These are phyloP conservation scores for Cataglyphis hispanica DNA, from an alignment of 1,140 invertebrate genomes.

Conservation along the genomic window DNA sequence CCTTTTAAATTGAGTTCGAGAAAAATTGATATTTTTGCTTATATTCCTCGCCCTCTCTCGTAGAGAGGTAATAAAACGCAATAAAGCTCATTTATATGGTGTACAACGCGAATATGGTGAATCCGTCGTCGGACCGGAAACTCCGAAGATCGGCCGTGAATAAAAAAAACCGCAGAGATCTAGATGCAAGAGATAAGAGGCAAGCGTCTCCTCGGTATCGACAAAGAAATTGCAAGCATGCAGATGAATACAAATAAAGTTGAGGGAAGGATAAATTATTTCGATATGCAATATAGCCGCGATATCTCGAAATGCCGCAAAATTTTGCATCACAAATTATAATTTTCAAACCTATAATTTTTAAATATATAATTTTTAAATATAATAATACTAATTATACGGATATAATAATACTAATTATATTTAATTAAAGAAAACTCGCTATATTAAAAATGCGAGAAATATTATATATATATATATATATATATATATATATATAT, in stretches of 20 bases:
- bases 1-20: conserved; percentile 61
- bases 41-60: conserved; percentile 23
- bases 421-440: conserved; percentile 17
- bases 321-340: not conserved
- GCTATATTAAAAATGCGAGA: conserved; percentile 4
- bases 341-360: conserved; percentile 13
- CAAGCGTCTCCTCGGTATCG: conserved; percentile 22
- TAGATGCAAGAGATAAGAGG: conserved; percentile 15
- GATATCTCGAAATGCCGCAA: not conserved
- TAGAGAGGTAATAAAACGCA: conserved; percentile 63
- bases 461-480: not conserved
- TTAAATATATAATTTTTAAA: too few species aligned
- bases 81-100: conserved; percentile 63
- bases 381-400: not conserved
- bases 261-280: conserved; percentile 25
- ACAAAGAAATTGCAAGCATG: conserved; percentile 30
- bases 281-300: not conserved
- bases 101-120: conserved; percentile 9
- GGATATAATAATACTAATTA: not conserved
- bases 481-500: not conserved
- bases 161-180: conserved; percentile 32
- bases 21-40: conserved; percentile 73
- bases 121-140: conserved; percentile 53
- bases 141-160: conserved; percentile 41
- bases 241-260: conserved; percentile 10